Base-by-base conservation (phyloP, 2,888 invertebrate species). In the Tubulanus polymorphus region DNA sequence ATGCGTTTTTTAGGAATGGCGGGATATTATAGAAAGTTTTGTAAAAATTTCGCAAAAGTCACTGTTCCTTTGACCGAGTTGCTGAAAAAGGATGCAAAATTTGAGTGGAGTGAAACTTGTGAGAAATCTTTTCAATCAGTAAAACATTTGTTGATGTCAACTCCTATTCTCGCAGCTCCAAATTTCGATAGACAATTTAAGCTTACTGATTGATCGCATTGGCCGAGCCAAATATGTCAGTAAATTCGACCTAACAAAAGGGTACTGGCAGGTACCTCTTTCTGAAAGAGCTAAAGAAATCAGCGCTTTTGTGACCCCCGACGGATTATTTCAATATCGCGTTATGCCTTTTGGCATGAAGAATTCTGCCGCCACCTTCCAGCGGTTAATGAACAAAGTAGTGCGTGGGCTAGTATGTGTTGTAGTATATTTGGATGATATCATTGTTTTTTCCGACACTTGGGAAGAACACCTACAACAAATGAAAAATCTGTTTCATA, bases 1-100 rank as follows among this genome's bases (percentile, higher is more conserved):
- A 48, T 56, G 10, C 50, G 53, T n/a, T 62, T 63, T 46, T 37
- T 64, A 32, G 62, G 58, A 5, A 32, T 60, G 20, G 61, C 53
- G 1, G 55, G 56, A 5, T 61, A 51, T 29, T 64, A 64, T 29
- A 18, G 55, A 29, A 55, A 23, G 6, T 41, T 41, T 23, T 8
- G 18, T 18, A 59, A 58, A 1, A 59, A 60, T 29, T 63, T 64
- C 30, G 27, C 60, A 5, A 46, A 37, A 8, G 49, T 64, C n/a
- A 57, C 62, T 2, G 29, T 41, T 1, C 59, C 61, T 2, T 37
- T 65, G 18, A 59, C 61, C 10, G 61, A 59, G 35, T 29, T 60
- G 27, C 48, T 53, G 5, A 41, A 15, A 23, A 41, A 41, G 41
- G 41, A 23, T 15, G 20, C n/a, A n/a, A n/a, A n/a, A n/a, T n/a